Conservation (phyloP, 2,113 vertebrate genomes). For the Patagioenas fasciata region DNA sequence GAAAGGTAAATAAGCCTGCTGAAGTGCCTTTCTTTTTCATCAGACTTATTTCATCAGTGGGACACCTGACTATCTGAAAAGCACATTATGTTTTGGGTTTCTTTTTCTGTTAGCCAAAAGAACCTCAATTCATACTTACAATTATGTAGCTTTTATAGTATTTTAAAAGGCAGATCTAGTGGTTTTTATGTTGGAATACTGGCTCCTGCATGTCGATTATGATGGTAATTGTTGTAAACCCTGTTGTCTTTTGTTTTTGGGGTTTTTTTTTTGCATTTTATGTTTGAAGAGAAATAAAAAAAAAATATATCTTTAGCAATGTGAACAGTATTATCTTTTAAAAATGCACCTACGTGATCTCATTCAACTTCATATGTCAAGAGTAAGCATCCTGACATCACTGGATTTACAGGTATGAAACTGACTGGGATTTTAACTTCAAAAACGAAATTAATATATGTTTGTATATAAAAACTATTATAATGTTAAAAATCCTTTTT, state of each 20-base stretch:
- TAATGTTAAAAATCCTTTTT: not conserved
- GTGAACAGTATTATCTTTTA: slow-evolving; percentile 24
- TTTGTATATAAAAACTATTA: not conserved
- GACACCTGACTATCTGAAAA: slow-evolving; percentile 37
- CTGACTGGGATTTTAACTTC: not conserved
- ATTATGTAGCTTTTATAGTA: slow-evolving; percentile 39
- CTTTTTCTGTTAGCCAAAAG: slow-evolving; percentile 73
- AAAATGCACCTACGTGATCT: not conserved
- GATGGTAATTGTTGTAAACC: slow-evolving; percentile 19
- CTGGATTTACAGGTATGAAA: slow-evolving; percentile 4
- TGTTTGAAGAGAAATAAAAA: slow-evolving; percentile 3
- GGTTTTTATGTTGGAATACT: slow-evolving; percentile 65
- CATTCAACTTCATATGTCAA: not conserved
- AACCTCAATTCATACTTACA: not conserved
- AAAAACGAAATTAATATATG: not conserved
- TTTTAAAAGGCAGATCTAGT: slow-evolving; percentile 27
- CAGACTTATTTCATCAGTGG: slow-evolving; percentile 55
- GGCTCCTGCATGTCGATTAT: slow-evolving; percentile 66
- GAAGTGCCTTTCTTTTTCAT: slow-evolving; percentile 72
- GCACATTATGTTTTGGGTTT: not conserved
- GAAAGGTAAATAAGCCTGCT: slow-evolving; percentile 46
- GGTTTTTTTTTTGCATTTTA: slow-evolving; percentile 24
- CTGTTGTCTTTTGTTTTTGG: not conserved
- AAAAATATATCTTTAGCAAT: slow-evolving; percentile 10
- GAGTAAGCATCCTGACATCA: not conserved